Base-by-base conservation (phyloP, 1,140 invertebrate species). In the Anthonomus grandis region DNA sequence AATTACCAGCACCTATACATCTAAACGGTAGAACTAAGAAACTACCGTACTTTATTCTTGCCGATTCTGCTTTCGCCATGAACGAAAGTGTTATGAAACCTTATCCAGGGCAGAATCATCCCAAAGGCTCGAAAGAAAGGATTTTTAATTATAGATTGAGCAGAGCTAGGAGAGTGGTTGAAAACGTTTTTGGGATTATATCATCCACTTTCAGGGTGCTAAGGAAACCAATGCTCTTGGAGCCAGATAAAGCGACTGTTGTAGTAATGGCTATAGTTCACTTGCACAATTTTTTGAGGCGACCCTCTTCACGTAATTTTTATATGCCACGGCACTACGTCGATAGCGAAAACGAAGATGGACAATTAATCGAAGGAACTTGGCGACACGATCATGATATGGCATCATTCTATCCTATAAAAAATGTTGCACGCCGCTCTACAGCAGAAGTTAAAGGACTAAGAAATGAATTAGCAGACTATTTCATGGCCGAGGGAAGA, bases 31-130 rank as follows among this genome's bases (percentile, higher is more conserved):
- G 54, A 38, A 12, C 24, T 10, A 22, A 42, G 42, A 25, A 23
- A 5, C 23, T 60, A 9, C 51, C 58, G 2, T 55, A 49, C 15
- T n/a, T 54, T 42, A 18, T 81, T 65, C 59, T 80, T 24, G 78
- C 68, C 8, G 78, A 81, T 66, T 74, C 76, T 50, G 77, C 75
- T 41, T 82, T 81, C 70, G 64, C 75, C 45, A 41, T 79, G 36
- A 58, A 56, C 36, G 38, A 62, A 47, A 63, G 73, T 55, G 42
- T 79, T 22, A 72, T 78, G 71, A 75, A 75, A 64, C 78, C 77
- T 37, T 79, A 67, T 68, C 55, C 62, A 22, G 67, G 66, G 27
- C 55, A 64, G 27, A n/a, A n/a, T n/a, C 60, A 65, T 44, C 50
- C 64, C 12, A 57, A 49, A 54, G 59, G 63, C 44, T 53, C 56